A percentile compares a stretch with the other conserved stretches of the same genome.
phyloP scores from a whole-genome alignment of 1,140 invertebrate genomes.

The Nephila pilipes region DNA sequence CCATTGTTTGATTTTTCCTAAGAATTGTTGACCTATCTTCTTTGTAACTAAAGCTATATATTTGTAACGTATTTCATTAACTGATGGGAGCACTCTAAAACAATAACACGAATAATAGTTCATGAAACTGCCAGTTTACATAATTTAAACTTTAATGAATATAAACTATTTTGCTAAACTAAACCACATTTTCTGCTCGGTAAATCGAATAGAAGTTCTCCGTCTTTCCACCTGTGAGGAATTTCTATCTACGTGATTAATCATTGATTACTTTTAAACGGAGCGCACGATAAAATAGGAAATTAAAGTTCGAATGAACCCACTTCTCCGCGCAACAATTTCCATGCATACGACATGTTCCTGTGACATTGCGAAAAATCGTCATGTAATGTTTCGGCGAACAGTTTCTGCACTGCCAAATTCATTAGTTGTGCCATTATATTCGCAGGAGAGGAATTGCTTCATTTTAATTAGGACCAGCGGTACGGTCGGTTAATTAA shows the following conservation, averaged over 20 bases:
- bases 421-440: constrained; percentile 14
- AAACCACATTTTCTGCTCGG: no score
- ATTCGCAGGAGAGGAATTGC: background rate
- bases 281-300: background rate
- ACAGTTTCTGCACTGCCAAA: background rate
- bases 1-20: no score
- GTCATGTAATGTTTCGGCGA: background rate
- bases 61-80: no score
- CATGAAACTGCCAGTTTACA: no score
- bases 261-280: background rate
- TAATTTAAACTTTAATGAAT: no score
- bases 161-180: no score
- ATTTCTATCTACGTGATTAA: background rate
- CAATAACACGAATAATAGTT: no score
- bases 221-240: background rate
- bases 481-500: constrained; percentile 1
- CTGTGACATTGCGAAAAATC: background rate
- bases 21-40: no score
- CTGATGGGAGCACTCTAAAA: no score
- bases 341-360: background rate
- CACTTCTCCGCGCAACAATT: background rate
- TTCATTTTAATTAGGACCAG: constrained; percentile 22
- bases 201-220: no score
- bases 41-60: no score
- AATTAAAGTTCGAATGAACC: constrained; percentile 7